Base-by-base conservation (phyloP, 2,888 invertebrate species). In the Pelosia muscerda region DNA sequence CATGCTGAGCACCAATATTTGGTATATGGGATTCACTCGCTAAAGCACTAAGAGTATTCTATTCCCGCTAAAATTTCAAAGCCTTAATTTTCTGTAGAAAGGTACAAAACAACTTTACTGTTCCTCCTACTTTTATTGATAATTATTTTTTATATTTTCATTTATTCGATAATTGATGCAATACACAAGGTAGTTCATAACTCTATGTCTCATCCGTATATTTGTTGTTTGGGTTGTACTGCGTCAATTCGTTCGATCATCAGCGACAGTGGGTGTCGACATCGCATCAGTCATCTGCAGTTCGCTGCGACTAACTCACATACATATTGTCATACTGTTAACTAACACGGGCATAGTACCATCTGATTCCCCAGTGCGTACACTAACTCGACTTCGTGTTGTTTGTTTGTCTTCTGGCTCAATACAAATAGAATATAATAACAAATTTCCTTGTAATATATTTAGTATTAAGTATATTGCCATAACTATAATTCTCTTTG, bases 301-400 rank as follows among this genome's bases (percentile, higher is more conserved):
- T 69, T 78, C 74, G 78, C 78, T 79, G 82, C 80, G 81, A 92
- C 92, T 92, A 91, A 92, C 90, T 85, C 89, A 90, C 78, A 84
- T 79, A 77, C 83, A 83, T 84, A 83, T 86, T 76, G 81, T 81
- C 82, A 83, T 85, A 83, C 86, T 77, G 82, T 82, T 79, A 78
- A 93, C 94, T 94, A 94, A 94, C 92, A 86, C 88, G 89, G 92
- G 89, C 90, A 87, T 89, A 89, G 81, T 82, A 86, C 86, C 88
- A 87, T 84, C 81, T 78, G 76, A 81, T 71, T 82, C 81, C 83
- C 81, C 85, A 86, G 79, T 84, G 88, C 90, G 86, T 87, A 85
- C 83, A 92, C 91, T 93, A 93, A 93, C 91, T 86, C 81, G 71
- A 83, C 77, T 78, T 79, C 83, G 76, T 84, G 86, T 88, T 90